Conservation (phyloP, 2,797 vertebrate genomes). For the Sebastes goodei region DNA sequence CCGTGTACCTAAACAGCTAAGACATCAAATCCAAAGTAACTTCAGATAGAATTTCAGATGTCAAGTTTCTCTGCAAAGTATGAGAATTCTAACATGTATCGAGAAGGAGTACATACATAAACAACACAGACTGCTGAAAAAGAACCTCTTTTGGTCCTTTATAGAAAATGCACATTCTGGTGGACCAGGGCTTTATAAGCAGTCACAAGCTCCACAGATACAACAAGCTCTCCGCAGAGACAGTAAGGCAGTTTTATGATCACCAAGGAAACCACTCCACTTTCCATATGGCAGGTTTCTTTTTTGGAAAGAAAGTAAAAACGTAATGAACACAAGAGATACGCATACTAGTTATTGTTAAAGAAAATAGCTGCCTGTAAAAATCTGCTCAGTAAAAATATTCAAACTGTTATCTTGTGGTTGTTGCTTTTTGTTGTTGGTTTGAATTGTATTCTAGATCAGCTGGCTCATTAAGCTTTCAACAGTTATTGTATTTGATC, state of each 20-base stretch:
- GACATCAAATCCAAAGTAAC: conserved; percentile 70
- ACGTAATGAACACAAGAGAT: conserved; percentile 68
- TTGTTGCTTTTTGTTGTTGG: conserved; percentile 74
- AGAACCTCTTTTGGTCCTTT: conserved; percentile 79
- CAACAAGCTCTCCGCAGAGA: conserved; percentile 81
- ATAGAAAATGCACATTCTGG: conserved; percentile 84
- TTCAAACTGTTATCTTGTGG: conserved; percentile 67
- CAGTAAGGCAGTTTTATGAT: conserved; percentile 85
- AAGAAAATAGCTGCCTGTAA: conserved; percentile 85
- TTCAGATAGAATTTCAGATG: conserved; percentile 81
- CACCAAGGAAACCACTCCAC: conserved; percentile 77
- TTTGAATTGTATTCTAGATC: conserved; percentile 73
- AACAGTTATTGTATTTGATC: conserved; percentile 92
- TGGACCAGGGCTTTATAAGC: conserved; percentile 73
- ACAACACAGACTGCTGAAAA: conserved; percentile 89
- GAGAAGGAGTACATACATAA: conserved; percentile 84
- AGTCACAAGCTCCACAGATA: conserved; percentile 81
- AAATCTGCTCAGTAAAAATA: conserved; percentile 81
- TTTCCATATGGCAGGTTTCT: conserved; percentile 79
- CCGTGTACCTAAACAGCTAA: conserved; percentile 75
- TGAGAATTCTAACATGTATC: conserved; percentile 77
- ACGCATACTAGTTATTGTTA: conserved; percentile 72
- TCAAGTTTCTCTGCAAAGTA: conserved; percentile 82
- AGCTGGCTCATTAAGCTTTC: conserved; percentile 85
- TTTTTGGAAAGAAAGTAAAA: conserved; percentile 71